Base-by-base conservation (phyloP, 2,113 vertebrate genomes). In the Aramus guarauna region DNA sequence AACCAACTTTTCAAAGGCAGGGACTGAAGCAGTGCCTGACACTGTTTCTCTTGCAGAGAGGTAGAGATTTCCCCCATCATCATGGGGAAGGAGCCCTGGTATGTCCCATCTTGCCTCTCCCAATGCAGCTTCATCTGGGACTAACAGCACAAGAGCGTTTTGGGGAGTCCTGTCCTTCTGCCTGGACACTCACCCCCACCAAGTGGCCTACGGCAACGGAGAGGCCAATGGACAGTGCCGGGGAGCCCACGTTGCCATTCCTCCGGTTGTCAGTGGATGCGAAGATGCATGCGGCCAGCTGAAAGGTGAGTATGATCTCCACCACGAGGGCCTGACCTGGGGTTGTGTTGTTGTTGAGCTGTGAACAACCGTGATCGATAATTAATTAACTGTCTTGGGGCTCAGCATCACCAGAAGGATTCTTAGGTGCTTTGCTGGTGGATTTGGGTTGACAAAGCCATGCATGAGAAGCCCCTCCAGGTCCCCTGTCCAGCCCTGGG, bases 221-320 rank as follows among this genome's bases (percentile, higher is more conserved):
- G 69, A 99, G 94, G 62, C 98, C 98, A 0, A 98, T 98, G 94
- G 98, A 98, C 27, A 98, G 81, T 0, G 97, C 93, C 0, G 98
- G 98, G 37, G 98, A 97, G 69, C 98, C 97, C 74, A 98, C 93
- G 1, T 74, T 94, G 86, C 97, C 90, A 3, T 60, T 96, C 56
- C 98, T 97, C 53, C 98, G 97, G 59, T 95, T 82, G 93, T 98
- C 98, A 0, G 98, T 98, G 50, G 98, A 98, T 0, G 98, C 97
- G 10, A 98, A 98, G 95, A 98, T 95, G 93, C 98, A 98, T 2
- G 98, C 97, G 0, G 98, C 98, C 63, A 99, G 97, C 97, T 98
- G 98, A 96, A 98, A 98, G 71, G 98, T 98, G 84, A 98, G 94
- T 62, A 98, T 98, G 59, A 98, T 96, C 94, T 99, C 98, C 69